Evolutionary conservation across 2,888 invertebrate species (phyloP).

Genomic region (Epinotia ramella): DNA sequence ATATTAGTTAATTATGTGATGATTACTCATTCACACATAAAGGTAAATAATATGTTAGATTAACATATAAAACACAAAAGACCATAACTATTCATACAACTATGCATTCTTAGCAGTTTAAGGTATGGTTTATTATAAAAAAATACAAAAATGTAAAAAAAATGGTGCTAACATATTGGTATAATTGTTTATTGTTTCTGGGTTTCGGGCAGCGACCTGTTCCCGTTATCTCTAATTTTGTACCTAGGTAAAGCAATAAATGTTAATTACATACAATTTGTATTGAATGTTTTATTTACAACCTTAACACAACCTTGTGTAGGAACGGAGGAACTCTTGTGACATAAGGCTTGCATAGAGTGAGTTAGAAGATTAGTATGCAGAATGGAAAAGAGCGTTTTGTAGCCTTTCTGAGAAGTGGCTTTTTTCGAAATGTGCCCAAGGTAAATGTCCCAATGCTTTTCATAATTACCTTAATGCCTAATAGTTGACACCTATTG

Average conservation of each 20-base stretch:
- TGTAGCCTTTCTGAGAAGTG: too few relatives aligned
- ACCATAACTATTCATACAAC: conserved; percentile 69
- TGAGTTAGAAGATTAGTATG: too few relatives aligned
- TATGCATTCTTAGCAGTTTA: conserved; percentile 77
- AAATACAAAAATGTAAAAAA: conserved; percentile 69
- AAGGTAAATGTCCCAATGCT: too few relatives aligned
- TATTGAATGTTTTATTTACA: conserved; percentile 18
- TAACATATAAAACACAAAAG: conserved; percentile 69
- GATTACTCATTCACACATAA: conserved; percentile 66
- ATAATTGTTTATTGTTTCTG: conserved; percentile 73
- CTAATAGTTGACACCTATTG: too few relatives aligned
- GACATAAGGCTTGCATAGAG: too few relatives aligned
- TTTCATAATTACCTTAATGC: too few relatives aligned
- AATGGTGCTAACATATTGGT: conserved; percentile 83
- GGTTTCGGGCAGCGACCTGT: conserved; percentile 74
- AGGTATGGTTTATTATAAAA: conserved; percentile 79
- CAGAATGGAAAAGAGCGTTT: too few relatives aligned
- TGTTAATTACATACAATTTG: conserved; percentile 63
- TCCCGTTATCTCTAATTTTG: conserved; percentile 77
- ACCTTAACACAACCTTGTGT: background rate
- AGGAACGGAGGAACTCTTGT: too few relatives aligned
- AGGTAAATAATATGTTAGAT: conserved; percentile 62
- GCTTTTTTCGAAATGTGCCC: too few relatives aligned
- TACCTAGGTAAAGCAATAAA: conserved; percentile 80
- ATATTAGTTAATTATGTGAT: conserved; percentile 68